phyloP scores from a whole-genome alignment of 2,797 vertebrate species.

The Gila robusta region DNA sequence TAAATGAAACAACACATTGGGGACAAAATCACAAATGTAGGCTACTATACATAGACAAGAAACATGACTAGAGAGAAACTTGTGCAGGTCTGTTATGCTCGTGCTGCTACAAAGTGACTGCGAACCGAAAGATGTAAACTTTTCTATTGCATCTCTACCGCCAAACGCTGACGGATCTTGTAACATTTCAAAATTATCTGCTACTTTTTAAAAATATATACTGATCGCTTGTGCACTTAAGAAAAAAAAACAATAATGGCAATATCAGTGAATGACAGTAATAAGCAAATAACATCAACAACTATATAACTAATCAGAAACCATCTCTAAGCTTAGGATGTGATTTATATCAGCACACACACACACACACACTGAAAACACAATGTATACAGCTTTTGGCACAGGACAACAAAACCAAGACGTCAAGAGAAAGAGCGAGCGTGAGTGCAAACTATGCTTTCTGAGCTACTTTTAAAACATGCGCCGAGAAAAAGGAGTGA shows the following conservation, averaged over 20 bases:
- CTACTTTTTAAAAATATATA: background rate
- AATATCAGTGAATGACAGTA: background rate
- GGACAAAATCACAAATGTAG: background rate
- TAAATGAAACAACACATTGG: background rate
- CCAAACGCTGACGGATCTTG: background rate
- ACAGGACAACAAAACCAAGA: constrained; percentile 25
- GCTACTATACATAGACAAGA: background rate
- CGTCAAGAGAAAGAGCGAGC: background rate
- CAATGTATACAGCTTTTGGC: background rate
- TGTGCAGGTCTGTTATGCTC: constrained; percentile 4
- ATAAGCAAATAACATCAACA: background rate
- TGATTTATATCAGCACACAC: background rate
- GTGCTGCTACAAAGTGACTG: constrained; percentile 29
- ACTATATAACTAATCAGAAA: background rate
- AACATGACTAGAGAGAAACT: background rate
- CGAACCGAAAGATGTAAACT: constrained; percentile 13
- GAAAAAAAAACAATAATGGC: background rate
- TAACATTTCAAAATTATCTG: background rate
- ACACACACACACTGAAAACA: background rate
- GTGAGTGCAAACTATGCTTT: background rate
- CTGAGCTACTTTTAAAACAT: background rate
- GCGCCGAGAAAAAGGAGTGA: background rate
- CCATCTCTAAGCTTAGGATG: background rate
- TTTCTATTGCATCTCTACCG: background rate
- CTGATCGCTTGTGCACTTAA: background rate